These are phyloP conservation scores for Autographa gamma DNA, from an alignment of 2,888 invertebrate species.

Conservation along the genomic window DNA sequence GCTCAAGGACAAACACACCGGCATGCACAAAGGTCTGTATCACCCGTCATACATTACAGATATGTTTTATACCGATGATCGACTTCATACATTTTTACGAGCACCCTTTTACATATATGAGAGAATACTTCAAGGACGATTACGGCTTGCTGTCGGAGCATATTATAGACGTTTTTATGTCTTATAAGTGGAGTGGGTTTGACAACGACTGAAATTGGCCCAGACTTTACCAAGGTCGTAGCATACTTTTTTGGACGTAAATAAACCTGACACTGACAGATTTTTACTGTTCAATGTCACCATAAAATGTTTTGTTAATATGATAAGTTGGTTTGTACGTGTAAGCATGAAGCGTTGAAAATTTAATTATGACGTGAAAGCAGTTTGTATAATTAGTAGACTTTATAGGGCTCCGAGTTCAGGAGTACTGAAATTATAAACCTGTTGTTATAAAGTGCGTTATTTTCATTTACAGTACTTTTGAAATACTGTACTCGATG, in stretches of 20 bases:
- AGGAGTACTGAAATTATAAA: no score
- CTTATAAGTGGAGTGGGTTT: constrained; percentile 18
- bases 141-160: constrained; percentile 2
- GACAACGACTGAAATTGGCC: constrained; percentile 33
- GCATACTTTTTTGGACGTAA: constrained; percentile 24
- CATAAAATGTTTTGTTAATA: constrained; percentile 30
- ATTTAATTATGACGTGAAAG: neutral
- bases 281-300: constrained; percentile 39
- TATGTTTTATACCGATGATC: constrained; percentile 23
- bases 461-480: no score
- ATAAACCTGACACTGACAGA: constrained; percentile 14
- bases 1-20: constrained; percentile 97
- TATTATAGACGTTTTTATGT: constrained; percentile 17
- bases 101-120: constrained; percentile 28
- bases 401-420: neutral
- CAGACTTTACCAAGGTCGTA: constrained; percentile 32
- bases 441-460: no score
- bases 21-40: constrained; percentile 96
- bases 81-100: constrained; percentile 30
- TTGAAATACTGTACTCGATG: no score
- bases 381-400: neutral
- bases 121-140: constrained; percentile 21
- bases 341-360: constrained; percentile 20
- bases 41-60: constrained; percentile 58
- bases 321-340: constrained; percentile 11